Base-by-base conservation (phyloP, 2,888 invertebrate species). In the Brachyptera putata region DNA sequence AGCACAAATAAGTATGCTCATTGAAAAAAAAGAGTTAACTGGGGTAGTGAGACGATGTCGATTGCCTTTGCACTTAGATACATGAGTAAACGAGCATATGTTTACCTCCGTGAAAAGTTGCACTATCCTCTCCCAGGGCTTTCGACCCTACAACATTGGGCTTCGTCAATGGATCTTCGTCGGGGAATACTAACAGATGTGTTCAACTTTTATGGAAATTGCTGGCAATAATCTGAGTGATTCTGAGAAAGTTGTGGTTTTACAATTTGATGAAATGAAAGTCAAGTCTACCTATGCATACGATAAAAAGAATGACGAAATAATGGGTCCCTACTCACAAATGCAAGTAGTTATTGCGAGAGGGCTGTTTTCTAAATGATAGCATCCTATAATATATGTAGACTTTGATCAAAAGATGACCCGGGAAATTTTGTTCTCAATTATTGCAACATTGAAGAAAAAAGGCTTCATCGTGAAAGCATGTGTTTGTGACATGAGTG, bases 381-480 rank as follows among this genome's bases (percentile, higher is more conserved):
- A 68, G 24, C 68, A 69, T 34, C 66, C 66, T 30, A 61, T 68
- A n/a, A n/a, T n/a, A n/a, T 69, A 61, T 58, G 55, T 67, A 9
- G 64, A 61, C 13, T 71, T 72, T 63, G 71, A 70, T 60, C 50
- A 66, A 61, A 69, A 66, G 60, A 67, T 71, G 53, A 70, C 69
- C 16, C 59, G 66, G 61, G 22, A 63, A 2, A 61, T 69, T 61
- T 60, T 68, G 24, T 5, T 58, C 1, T 25, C 63, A 14, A 39
- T 68, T 7, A 59, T 64, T 22, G 48, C n/a, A n/a, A 34, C 43
- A 18, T 36, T 63, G n/a, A 22, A 61, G n/a, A 16, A 13, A 1
- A 41, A 36, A 1, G 59, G 58, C 3, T 53, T 53, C 9, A 13
- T 13, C 3, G 63, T 65, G 4, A 46, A 48, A n/a, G 61, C 49